Base-by-base conservation (phyloP, 2,888 invertebrate genomes). In the Steinernema hermaphroditum region DNA sequence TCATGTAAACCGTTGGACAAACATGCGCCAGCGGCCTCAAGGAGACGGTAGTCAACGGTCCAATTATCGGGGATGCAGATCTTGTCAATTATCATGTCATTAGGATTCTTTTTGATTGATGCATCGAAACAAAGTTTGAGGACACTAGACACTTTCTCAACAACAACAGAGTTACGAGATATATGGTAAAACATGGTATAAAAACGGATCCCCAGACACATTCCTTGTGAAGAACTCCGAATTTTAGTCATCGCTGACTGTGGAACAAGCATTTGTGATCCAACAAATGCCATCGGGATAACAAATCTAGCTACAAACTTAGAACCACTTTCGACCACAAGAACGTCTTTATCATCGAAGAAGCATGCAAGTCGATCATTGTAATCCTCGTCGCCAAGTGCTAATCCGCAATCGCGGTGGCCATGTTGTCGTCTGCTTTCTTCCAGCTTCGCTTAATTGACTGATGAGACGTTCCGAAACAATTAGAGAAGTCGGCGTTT, bases 401-500 rank as follows among this genome's bases (percentile, higher is more conserved):
- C 6, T 62, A 19, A 14, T 62, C 62, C 29, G 29, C 62, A 62
- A 27, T 9, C 4, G 16, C 27, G 32, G 62, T n/a, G 62, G 62
- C n/a, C 29, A 32, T 27, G 14, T 29, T 62, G 29, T 29, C 34
- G 29, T 27, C 62, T 29, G 29, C 62, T 12, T 62, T 16, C 62
- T 62, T n/a, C 62, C 62, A 14, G 62, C 62, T 24, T 9, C 29
- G 29, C 62, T 29, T 29, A 62, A 62, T 62, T 62, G 62, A 62
- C 32, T 62, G 62, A 62, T 62, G 32, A 27, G 6, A n/a, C 32
- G 2, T 9, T 62, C 6, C 6, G 16, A 62, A 12, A 62, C 62
- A 62, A 62, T 62, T 62, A 62, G 32, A 54, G 27, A 62, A 62
- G 62, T 62, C 62, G 62, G 62, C 62, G 62, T n/a, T 29, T 62